Base-by-base conservation (phyloP, 2,888 invertebrate genomes). In the Terebella lapidaria region DNA sequence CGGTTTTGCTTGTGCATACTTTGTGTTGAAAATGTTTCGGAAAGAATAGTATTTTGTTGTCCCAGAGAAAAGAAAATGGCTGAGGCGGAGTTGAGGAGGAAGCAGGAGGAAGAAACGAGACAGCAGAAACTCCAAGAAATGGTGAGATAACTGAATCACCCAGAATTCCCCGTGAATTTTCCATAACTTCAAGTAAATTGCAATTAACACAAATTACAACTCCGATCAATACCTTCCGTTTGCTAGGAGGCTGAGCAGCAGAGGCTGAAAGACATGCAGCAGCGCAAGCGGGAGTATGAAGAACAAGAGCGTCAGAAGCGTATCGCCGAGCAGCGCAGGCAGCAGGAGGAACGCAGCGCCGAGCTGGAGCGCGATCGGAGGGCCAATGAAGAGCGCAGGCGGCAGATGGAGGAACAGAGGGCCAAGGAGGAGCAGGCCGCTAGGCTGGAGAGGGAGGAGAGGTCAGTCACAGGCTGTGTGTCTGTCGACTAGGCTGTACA, bases 41-140 rank as follows among this genome's bases (percentile, higher is more conserved):
- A n/a, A n/a, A n/a, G n/a, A n/a, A n/a, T n/a, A n/a, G n/a, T n/a
- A n/a, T n/a, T n/a, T n/a, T n/a, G n/a, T n/a, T n/a, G n/a, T n/a
- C n/a, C n/a, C n/a, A n/a, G 53, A 26, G 53, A 53, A 10, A 10
- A 15, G 5, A 53, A 53, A 20, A 26, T 53, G 53, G 35, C 35
- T 29, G 30, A 35, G 24, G 30, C 22, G 4, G 55, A 55, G 55
- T 4, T 4, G 55, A 5, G 25, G 4, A 15, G 35, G 24, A 15
- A 55, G 24, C 30, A 35, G n/a, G 55, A 55, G 22, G 30, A 55
- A 20, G 55, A 55, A 35, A 18, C 5, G 18, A 5, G 35, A n/a
- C 4, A 18, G 5, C 29, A 35, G 22, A 49, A 49, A 49, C 24
- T 18, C 5, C 15, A 18, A 22, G 49, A 49, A 49, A 15, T 20